Percentiles rank a stretch among this genome's conserved stretches.
These are phyloP conservation scores for Nezara viridula DNA, from an alignment of 2,888 invertebrate genomes.

Conservation along the genomic window DNA sequence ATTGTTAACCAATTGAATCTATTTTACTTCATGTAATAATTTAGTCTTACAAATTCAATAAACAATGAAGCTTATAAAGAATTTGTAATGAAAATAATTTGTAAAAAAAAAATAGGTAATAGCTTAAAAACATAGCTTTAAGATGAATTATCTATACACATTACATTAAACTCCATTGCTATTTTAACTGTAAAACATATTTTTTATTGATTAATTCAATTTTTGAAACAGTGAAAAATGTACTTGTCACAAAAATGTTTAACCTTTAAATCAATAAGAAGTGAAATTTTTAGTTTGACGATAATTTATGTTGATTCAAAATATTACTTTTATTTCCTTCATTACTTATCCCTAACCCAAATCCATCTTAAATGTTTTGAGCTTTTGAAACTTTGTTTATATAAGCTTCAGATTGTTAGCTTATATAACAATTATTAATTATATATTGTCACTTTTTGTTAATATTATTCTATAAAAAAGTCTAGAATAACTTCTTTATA, in stretches of 20 bases:
- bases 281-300: not conserved
- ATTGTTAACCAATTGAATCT: not conserved
- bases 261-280: not conserved
- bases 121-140: not conserved
- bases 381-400: too few species aligned
- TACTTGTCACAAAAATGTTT: not conserved
- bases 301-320: too few species aligned
- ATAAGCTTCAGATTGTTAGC: too few species aligned
- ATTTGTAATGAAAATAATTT: not conserved
- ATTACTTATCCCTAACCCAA: not conserved
- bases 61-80: not conserved
- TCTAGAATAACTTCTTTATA: too few species aligned
- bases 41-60: not conserved
- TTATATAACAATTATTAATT: too few species aligned
- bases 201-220: not conserved
- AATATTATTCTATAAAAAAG: too few species aligned
- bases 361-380: not conserved
- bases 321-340: too few species aligned
- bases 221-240: not conserved
- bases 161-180: not conserved
- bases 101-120: not conserved
- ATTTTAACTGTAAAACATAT: not conserved
- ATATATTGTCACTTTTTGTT: too few species aligned
- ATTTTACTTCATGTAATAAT: not conserved
- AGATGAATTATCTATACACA: not conserved